phyloP scores from a whole-genome alignment of 2,113 vertebrate species.

The Phylloscopus trochilus region DNA sequence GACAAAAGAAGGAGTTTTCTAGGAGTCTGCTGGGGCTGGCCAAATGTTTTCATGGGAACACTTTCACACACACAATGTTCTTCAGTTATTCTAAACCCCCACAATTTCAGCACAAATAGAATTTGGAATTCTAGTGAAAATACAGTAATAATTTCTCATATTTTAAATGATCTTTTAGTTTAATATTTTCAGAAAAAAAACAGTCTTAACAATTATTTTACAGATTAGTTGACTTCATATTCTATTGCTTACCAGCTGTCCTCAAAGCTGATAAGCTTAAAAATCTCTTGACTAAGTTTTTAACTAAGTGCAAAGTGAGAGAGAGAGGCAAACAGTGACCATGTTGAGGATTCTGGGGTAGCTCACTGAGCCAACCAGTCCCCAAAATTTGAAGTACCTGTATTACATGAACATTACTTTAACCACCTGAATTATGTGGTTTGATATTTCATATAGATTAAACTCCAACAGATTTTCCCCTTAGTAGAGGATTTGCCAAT shows the following conservation, averaged over 20 bases:
- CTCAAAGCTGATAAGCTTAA: background rate
- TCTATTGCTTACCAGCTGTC: background rate
- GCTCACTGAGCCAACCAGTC: background rate
- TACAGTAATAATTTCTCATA: background rate
- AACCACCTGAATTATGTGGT: background rate
- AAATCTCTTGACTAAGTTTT: background rate
- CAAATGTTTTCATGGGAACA: background rate
- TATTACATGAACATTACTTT: background rate
- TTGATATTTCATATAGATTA: background rate
- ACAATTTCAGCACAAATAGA: background rate
- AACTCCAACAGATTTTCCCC: background rate
- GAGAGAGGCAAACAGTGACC: background rate
- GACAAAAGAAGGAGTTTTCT: background rate
- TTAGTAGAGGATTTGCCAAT: background rate
- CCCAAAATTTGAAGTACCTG: background rate
- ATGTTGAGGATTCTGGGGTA: background rate
- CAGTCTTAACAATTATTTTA: background rate
- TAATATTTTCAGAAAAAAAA: background rate
- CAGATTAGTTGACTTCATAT: background rate
- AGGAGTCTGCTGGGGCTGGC: background rate
- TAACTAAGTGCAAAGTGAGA: background rate
- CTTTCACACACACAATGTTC: background rate
- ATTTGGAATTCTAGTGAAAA: background rate
- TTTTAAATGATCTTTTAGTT: background rate
- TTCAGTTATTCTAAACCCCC: background rate